phyloP scores from a whole-genome alignment of 2,797 vertebrate species.

The Argyrosomus regius region DNA sequence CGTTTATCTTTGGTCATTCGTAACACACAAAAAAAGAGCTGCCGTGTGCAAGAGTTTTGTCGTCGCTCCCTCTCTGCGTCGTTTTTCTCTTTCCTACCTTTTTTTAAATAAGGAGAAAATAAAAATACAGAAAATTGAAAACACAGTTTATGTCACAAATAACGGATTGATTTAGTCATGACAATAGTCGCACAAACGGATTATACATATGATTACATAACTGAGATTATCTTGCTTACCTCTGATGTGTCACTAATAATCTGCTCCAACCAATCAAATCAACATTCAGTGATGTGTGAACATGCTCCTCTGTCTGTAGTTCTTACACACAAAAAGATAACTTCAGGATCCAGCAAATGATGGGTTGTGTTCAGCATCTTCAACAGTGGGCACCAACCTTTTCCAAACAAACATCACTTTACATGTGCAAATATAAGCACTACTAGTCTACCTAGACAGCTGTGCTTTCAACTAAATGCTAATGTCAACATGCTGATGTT shows the following conservation, averaged over 20 bases:
- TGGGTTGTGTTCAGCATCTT: background rate
- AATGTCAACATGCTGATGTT: no score
- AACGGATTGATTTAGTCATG: background rate
- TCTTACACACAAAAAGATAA: background rate
- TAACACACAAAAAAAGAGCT: conserved; percentile 7
- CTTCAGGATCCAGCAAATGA: background rate
- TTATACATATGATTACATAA: background rate
- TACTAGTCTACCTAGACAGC: background rate
- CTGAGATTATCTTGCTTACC: background rate
- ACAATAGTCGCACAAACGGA: background rate
- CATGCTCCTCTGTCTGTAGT: background rate
- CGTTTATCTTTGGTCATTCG: conserved; percentile 33
- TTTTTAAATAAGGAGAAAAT: background rate
- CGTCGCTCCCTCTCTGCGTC: background rate
- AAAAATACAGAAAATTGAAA: background rate
- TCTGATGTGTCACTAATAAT: background rate
- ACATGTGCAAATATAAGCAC: background rate
- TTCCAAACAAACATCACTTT: background rate
- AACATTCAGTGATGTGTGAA: background rate
- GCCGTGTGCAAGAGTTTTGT: conserved; percentile 3
- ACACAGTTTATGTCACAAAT: background rate
- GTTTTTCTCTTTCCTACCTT: background rate
- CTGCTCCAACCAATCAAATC: background rate
- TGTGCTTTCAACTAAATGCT: no score
- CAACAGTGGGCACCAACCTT: background rate